Conservation (phyloP, 2,797 vertebrate species). For the Pempheris klunzingeri region DNA sequence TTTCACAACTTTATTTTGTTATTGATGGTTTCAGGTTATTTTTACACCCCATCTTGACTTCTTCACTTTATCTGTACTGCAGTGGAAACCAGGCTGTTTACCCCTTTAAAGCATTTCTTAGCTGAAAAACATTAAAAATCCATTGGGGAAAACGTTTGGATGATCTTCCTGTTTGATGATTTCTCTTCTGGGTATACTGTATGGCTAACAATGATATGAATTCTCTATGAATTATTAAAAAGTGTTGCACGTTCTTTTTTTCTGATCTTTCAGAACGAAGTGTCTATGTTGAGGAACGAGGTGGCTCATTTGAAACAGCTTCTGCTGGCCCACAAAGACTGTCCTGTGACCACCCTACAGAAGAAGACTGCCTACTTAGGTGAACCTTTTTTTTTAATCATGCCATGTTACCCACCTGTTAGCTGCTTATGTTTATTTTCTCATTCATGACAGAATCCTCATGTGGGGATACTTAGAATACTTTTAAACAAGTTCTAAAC, state of each 20-base stretch:
- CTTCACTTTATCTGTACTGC: neutral
- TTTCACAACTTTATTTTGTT: slow-evolving; percentile 37
- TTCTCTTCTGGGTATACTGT: neutral
- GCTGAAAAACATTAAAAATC: neutral
- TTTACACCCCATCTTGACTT: slow-evolving; percentile 16
- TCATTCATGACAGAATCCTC: neutral
- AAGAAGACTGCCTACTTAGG: slow-evolving; percentile 95
- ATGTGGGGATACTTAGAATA: neutral
- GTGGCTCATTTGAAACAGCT: slow-evolving; percentile 99
- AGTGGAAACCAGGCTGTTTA: slow-evolving; percentile 18
- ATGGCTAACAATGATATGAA: slow-evolving; percentile 1
- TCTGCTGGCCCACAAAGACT: slow-evolving; percentile 98
- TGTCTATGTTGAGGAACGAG: slow-evolving; percentile 95
- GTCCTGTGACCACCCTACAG: slow-evolving; percentile 96
- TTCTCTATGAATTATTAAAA: neutral
- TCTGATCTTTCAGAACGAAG: slow-evolving; percentile 90
- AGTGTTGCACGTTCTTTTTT: neutral
- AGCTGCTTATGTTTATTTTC: neutral
- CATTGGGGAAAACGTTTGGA: neutral
- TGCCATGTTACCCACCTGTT: neutral
- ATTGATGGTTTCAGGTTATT: slow-evolving; percentile 19
- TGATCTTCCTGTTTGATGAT: neutral
- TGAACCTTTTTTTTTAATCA: slow-evolving; percentile 67
- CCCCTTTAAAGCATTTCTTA: neutral
- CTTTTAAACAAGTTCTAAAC: neutral